Evolutionary conservation across 2,797 vertebrate genomes (phyloP), one percentile per base, ranked within the genome.

Genomic region (Apodemus agrarius): DNA sequence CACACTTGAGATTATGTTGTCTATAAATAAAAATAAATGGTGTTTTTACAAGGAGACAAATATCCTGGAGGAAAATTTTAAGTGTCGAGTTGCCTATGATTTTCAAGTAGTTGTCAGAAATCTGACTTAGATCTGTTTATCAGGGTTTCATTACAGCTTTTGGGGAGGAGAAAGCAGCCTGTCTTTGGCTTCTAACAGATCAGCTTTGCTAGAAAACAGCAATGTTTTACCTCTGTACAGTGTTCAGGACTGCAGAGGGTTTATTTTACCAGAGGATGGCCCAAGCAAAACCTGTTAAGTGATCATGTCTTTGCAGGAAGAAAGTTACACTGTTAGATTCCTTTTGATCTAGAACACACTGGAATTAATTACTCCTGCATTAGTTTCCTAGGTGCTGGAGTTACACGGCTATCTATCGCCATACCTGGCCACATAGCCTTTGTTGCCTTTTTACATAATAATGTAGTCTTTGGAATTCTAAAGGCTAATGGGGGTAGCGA

Each of bases 21-120:
- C 82, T 63, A 81, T 96, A 97, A 97, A 97, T 97, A 97, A 97
- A 95, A 96, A 95, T 94, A 97, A 94, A 95, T 96, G 92, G 6
- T 46, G 17, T 96, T 96, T 97, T 97, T 97, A 91, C 89, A 94
- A 93, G 94, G 93, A 92, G 84, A 96, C 78, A 90, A 16, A 85
- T 96, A 91, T 88, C 96, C 94, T 92, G 43, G 40, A 92, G 97
- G 93, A 69, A 94, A 82, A 92, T 92, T 96, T 84, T 89, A 85
- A 92, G 69, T 93, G 43, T 90, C 92, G 84, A 84, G 0, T 95
- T 97, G 88, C 86, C 82, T 61, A 6, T 94, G 90, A 94, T 96
- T 97, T 97, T 93, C 82, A 94, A 31, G 78, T 95, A 89, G 79
- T 67, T 95, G 85, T 96, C 83, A 91, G 96, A 95, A 94, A 95